A percentile compares a stretch with the other conserved stretches of the same genome.
phyloP scores from a whole-genome alignment of 2,888 invertebrate species.

The Microplitis deprimator region DNA sequence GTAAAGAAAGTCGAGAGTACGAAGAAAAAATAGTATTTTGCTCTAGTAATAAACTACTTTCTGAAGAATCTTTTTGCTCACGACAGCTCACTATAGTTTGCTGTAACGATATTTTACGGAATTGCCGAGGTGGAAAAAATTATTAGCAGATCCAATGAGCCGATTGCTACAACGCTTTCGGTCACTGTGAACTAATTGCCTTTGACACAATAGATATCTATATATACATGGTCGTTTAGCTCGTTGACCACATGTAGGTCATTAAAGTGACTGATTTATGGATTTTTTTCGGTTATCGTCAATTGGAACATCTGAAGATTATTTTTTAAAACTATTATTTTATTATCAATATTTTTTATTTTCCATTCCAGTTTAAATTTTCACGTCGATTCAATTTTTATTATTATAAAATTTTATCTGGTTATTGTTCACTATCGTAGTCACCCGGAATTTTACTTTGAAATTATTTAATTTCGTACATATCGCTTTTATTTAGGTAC shows the following conservation, averaged over 20 bases:
- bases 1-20: conserved; percentile 33
- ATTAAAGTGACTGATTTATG: background rate
- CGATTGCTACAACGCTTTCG: conserved; percentile 33
- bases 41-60: conserved; percentile 44
- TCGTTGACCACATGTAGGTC: conserved; percentile 1
- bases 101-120: conserved; percentile 36
- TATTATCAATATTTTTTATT: background rate
- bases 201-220: conserved; percentile 29
- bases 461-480: no score
- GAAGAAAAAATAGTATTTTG: conserved; percentile 25
- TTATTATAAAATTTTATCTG: no score
- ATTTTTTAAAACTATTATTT: conserved; percentile 1
- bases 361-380: background rate
- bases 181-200: conserved; percentile 43
- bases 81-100: conserved; percentile 1
- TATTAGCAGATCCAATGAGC: conserved; percentile 37
- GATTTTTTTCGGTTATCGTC: background rate
- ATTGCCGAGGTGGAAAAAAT: conserved; percentile 37
- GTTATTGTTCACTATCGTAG: no score
- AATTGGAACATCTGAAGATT: background rate
- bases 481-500: no score
- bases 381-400: background rate
- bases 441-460: no score
- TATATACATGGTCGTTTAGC: conserved; percentile 1
- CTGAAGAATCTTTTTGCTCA: conserved; percentile 35